A percentile compares a stretch with the other conserved stretches of the same genome.
These are phyloP conservation scores for Climacteris rufus DNA, from an alignment of 2,113 vertebrate species.

Conservation along the genomic window DNA sequence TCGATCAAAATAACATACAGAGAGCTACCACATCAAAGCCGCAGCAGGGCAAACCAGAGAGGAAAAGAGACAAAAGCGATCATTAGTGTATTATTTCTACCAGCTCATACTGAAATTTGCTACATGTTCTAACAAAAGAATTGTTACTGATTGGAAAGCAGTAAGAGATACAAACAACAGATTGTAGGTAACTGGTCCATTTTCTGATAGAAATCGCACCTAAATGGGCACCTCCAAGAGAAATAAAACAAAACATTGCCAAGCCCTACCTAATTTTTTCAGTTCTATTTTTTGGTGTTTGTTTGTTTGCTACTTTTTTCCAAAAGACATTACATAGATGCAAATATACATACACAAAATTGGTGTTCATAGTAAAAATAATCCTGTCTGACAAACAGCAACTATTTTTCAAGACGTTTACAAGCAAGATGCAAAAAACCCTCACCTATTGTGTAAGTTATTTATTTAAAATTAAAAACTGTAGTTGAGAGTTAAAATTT, in stretches of 20 bases:
- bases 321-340: neutral
- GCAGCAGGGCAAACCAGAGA: neutral
- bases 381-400: neutral
- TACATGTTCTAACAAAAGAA: neutral
- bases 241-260: neutral
- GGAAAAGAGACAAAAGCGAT: neutral
- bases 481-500: neutral
- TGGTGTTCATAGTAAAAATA: neutral
- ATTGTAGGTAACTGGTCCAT: neutral
- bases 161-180: neutral
- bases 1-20: neutral
- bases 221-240: neutral
- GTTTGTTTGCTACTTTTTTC: neutral
- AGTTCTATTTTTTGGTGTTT: neutral
- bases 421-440: neutral
- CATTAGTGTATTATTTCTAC: neutral
- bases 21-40: neutral
- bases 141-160: neutral
- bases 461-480: neutral
- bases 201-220: neutral
- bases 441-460: neutral
- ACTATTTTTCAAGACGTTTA: neutral
- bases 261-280: neutral
- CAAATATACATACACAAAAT: neutral
- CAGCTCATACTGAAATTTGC: neutral